Percentiles rank a stretch among this genome's conserved stretches.
Evolutionary conservation across 2,113 vertebrate species (phyloP).

Genomic region (Laterallus jamaicensis): DNA sequence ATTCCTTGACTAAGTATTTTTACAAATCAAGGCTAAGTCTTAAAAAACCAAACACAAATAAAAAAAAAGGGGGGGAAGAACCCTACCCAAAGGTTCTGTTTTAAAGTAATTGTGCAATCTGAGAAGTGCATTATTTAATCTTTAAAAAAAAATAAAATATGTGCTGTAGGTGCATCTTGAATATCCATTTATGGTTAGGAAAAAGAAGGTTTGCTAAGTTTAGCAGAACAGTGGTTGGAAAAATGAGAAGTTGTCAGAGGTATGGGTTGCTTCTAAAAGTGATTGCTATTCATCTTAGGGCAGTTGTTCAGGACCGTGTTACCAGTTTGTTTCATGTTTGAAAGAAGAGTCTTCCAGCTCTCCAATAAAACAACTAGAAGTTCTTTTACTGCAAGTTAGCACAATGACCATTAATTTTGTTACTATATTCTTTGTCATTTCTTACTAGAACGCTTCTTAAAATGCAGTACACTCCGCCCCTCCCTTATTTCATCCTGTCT

Average conservation of each 20-base stretch:
- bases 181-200: background rate
- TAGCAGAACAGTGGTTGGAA: background rate
- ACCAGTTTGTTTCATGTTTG: background rate
- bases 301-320: background rate
- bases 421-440: background rate
- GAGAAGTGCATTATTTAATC: background rate
- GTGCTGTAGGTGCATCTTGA: background rate
- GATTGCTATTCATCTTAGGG: background rate
- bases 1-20: background rate
- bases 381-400: background rate
- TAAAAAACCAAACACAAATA: accelerated
- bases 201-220: background rate
- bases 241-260: background rate
- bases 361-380: background rate
- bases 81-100: too few species aligned
- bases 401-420: background rate
- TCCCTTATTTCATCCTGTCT: background rate
- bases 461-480: background rate
- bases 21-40: background rate
- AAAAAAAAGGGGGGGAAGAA: background rate
- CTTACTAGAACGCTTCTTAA: background rate
- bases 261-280: background rate
- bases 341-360: background rate
- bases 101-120: background rate
- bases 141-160: too few species aligned